Percentiles rank a stretch among this genome's conserved stretches.
phyloP scores from a whole-genome alignment of 2,888 invertebrate genomes.

The Chelonus formosanus region DNA sequence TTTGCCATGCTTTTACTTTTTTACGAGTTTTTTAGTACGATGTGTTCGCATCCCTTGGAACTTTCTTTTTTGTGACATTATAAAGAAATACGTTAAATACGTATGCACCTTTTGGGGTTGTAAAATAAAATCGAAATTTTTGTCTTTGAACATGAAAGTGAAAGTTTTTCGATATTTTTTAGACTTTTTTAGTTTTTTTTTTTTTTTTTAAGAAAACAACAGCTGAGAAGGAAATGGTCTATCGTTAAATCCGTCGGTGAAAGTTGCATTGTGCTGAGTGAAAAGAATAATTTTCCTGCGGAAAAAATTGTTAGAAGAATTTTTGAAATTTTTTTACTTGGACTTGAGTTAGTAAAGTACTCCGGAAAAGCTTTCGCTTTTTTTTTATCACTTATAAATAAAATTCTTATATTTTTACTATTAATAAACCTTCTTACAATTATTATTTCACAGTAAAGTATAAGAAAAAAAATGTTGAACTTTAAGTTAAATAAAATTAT shows the following conservation, averaged over 20 bases:
- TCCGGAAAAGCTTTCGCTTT: too few relatives aligned
- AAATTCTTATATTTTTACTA: too few relatives aligned
- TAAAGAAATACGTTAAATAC: conserved; percentile 1
- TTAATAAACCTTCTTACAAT: too few relatives aligned
- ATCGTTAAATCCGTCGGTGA: conserved; percentile 15
- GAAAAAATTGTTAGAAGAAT: too few relatives aligned
- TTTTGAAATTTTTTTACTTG: not conserved
- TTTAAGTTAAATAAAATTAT: too few relatives aligned
- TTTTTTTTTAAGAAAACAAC: conserved; percentile 1
- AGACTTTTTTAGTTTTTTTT: conserved; percentile 20
- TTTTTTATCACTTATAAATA: too few relatives aligned
- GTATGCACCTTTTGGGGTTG: not conserved
- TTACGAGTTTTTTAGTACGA: conserved; percentile 36
- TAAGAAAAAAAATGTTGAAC: too few relatives aligned
- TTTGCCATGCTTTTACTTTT: conserved; percentile 41
- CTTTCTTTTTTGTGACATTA: not conserved
- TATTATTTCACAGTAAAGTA: too few relatives aligned
- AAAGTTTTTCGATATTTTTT: conserved; percentile 9
- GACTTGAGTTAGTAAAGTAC: too few relatives aligned
- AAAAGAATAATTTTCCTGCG: not conserved
- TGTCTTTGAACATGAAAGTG: conserved; percentile 11
- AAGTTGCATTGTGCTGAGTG: conserved; percentile 1
- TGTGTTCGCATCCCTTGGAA: not conserved
- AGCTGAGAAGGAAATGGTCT: conserved; percentile 30
- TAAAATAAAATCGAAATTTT: conserved; percentile 6